A percentile compares a stretch with the other conserved stretches of the same genome.
Evolutionary conservation across 2,113 vertebrate species (phyloP).

Genomic region (Phyllostomus hastatus): DNA sequence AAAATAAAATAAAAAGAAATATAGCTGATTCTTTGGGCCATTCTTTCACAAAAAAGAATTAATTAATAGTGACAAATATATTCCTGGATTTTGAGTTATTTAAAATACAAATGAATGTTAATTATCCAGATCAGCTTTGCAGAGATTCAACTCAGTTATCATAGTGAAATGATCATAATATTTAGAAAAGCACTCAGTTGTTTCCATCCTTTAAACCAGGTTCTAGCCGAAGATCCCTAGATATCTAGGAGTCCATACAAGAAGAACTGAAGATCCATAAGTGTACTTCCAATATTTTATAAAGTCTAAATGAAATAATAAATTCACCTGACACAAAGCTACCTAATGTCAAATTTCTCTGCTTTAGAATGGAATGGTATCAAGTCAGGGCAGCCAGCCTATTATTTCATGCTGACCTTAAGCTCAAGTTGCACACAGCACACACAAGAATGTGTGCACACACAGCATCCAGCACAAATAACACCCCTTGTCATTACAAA

Average conservation of each 20-base stretch:
- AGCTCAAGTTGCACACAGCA: not conserved
- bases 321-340: not conserved
- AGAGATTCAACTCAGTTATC: not conserved
- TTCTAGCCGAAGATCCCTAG: not conserved
- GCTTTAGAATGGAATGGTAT: not conserved
- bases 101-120: conserved; percentile 37
- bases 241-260: not conserved
- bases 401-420: not conserved
- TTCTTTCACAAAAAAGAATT: conserved; percentile 31
- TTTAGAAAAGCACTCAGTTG: not conserved
- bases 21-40: not conserved
- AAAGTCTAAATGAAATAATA: not conserved
- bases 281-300: not conserved
- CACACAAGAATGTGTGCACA: not conserved
- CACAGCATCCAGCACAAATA: too few relatives aligned
- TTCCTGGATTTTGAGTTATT: not conserved
- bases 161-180: not conserved
- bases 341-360: not conserved
- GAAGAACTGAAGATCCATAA: not conserved
- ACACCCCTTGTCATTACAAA: too few relatives aligned
- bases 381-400: not conserved
- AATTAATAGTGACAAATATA: conserved; percentile 2
- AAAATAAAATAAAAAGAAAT: not conserved
- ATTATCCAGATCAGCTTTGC: not conserved
- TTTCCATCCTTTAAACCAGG: conserved; percentile 1